These are phyloP conservation scores for Stomorhina lunata DNA, from an alignment of 2,888 invertebrate species.

Conservation along the genomic window DNA sequence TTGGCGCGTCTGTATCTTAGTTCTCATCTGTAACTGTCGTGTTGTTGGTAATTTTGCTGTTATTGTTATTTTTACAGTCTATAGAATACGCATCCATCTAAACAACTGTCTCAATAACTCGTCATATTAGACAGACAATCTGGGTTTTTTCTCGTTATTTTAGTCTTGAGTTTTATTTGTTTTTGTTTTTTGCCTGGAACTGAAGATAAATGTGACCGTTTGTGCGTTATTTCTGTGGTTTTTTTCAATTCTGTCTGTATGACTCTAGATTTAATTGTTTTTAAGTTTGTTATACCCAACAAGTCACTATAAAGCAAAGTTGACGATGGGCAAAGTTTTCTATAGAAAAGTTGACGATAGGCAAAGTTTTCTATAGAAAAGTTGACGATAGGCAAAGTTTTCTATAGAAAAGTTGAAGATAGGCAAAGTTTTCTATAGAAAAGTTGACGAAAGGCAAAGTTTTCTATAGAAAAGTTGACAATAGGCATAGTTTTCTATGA, in stretches of 20 bases:
- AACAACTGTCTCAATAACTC: slow-evolving; percentile 60
- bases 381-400: too few species aligned
- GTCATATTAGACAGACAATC: slow-evolving; percentile 30
- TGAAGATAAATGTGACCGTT: slow-evolving; percentile 31
- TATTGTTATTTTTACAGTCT: slow-evolving; percentile 60
- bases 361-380: too few species aligned
- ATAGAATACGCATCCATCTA: slow-evolving; percentile 63
- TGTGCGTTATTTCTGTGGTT: neutral
- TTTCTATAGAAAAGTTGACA: too few species aligned
- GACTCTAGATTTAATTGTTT: slow-evolving; percentile 52
- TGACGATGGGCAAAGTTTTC: too few species aligned
- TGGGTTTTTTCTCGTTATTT: neutral
- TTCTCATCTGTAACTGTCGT: slow-evolving; percentile 21
- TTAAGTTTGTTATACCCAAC: slow-evolving; percentile 22
- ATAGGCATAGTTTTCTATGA: too few species aligned
- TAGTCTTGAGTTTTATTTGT: neutral
- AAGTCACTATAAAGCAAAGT: too few species aligned
- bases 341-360: too few species aligned
- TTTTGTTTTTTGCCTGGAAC: neutral
- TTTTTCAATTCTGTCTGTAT: slow-evolving; percentile 9
- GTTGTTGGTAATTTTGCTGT: slow-evolving; percentile 27
- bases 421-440: too few species aligned
- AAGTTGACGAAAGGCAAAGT: too few species aligned
- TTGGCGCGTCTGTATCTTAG: neutral
- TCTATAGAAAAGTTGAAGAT: too few species aligned